Evolutionary conservation across 1,140 invertebrate species (phyloP).

Genomic region (Aleiodes sp.): DNA sequence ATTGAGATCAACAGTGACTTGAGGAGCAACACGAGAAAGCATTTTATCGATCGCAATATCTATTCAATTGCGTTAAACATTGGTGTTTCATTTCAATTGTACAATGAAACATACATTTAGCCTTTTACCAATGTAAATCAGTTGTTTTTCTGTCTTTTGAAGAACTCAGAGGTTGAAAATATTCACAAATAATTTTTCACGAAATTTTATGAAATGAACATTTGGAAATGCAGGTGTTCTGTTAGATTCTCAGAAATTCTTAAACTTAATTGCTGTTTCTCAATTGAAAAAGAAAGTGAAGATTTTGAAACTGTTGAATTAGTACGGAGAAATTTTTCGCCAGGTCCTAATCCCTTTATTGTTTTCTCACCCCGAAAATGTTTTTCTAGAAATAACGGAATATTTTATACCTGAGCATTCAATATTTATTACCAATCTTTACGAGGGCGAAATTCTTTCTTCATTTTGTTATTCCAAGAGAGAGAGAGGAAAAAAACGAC

Average conservation of each 20-base stretch:
- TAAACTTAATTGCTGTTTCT: no score
- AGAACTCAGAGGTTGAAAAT: no score
- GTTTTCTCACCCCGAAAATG: background rate
- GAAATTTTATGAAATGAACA: no score
- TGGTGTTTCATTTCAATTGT: background rate
- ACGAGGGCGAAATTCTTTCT: no score
- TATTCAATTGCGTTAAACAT: background rate
- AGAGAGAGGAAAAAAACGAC: no score
- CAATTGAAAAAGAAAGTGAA: slow-evolving; percentile 1
- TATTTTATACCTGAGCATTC: background rate
- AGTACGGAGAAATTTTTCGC: background rate
- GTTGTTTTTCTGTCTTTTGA: no score
- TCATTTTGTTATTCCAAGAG: no score
- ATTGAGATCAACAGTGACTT: no score
- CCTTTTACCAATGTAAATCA: background rate
- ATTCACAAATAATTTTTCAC: no score
- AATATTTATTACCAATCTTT: background rate
- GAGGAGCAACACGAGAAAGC: background rate
- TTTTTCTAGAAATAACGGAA: no score
- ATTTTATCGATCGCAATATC: slow-evolving; percentile 9
- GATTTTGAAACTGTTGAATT: background rate
- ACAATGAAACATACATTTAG: background rate
- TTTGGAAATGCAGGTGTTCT: no score
- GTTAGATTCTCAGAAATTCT: no score
- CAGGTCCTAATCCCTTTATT: background rate